Base-by-base conservation (phyloP, 2,113 vertebrate species). In the Sprattus sprattus region DNA sequence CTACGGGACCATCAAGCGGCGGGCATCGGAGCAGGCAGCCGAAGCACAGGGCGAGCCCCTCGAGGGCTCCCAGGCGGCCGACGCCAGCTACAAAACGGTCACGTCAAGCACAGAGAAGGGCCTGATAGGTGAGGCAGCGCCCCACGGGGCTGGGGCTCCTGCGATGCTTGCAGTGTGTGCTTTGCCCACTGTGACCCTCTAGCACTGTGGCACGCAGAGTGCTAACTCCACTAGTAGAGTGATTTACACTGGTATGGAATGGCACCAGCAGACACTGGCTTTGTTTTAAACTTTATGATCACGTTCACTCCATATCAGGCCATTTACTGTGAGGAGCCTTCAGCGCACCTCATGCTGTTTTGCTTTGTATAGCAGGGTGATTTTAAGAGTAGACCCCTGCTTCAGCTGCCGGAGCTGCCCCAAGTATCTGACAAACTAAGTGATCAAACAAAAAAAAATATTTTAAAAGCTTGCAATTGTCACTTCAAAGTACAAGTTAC, bases 81-180 rank as follows among this genome's bases (percentile, higher is more conserved):
- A 98, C 84, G 49, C 96, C 2, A 87, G 92, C 86, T 99, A 98
- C 94, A 99, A 99, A 96, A 99, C 96, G 67, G 94, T 99, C 90
- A 99, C 97, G 52, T 99, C 98, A 0, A 99, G 97, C 93, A 99
- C 98, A 89, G 98, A 98, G 45, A 97, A 97, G 92, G 98, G 98
- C 89, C 97, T 99, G 83, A 99, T 99, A 95, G 98, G 98, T 99
- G 95, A 96, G 93, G 88, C 85, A 82, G 46, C 39, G 67, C 85
- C 20, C 52, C 1, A 0, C 50, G 54, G 52, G 86, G 88, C 16
- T 18, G 13, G 3, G 22, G 2, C 71, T 25, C n/a, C 8, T 22
- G 82, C 47, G 13, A 39, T 44, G 84, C 86, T 81, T 92, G 89
- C 28, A 89, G 46, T 78, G 13, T 78, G 71, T 78, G 71, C 71